These are phyloP conservation scores for Drosophila lini DNA, from an alignment of 1,140 invertebrate species.

Conservation along the genomic window DNA sequence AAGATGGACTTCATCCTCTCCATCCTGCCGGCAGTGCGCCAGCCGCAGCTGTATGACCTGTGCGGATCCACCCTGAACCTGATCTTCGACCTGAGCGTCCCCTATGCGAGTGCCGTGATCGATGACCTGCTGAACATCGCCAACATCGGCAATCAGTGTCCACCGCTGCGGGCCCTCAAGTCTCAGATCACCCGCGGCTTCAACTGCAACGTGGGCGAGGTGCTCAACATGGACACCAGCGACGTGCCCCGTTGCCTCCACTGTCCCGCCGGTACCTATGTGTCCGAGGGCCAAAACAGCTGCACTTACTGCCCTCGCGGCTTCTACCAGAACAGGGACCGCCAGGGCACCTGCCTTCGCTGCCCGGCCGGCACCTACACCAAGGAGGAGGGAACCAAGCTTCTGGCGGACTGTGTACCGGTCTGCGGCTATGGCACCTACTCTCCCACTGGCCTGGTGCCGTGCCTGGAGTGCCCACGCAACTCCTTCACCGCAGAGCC, in stretches of 20 bases:
- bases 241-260: conserved; percentile 97
- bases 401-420: conserved; percentile 92
- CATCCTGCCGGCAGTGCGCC: conserved; percentile 93
- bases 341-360: conserved; percentile 93
- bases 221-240: conserved; percentile 95
- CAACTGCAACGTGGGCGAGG: conserved; percentile 96
- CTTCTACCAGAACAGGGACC: conserved; percentile 95
- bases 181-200: conserved; percentile 95
- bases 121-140: conserved; percentile 95
- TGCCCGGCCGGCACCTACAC: conserved; percentile 98
- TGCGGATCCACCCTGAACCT: conserved; percentile 96
- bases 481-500: conserved; percentile 96
- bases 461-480: conserved; percentile 96
- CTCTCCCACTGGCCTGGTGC: conserved; percentile 96
- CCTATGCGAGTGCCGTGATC: conserved; percentile 95
- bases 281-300: conserved; percentile 92
- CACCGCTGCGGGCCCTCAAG: conserved; percentile 92
- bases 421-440: conserved; percentile 98
- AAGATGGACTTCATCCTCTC: conserved; percentile 94
- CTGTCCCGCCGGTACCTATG: conserved; percentile 97
- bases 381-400: conserved; percentile 94
- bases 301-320: conserved; percentile 96
- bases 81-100: conserved; percentile 97
- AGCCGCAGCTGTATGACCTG: conserved; percentile 96
- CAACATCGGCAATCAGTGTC: conserved; percentile 95